Conservation (phyloP, 2,888 invertebrate species). For the Himalopsyche tibetana region DNA sequence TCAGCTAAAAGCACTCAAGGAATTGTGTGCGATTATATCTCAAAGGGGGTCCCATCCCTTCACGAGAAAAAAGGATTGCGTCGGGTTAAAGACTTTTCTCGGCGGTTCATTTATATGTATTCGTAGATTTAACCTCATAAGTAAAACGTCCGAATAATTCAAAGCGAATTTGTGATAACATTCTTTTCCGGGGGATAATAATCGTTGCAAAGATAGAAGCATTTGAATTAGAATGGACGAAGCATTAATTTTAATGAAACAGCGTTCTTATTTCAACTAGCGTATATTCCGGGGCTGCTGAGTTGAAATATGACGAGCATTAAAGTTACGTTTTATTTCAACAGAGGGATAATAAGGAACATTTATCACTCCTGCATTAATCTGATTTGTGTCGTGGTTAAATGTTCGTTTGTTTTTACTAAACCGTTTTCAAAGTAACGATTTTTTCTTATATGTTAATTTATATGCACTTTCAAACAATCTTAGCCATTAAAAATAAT, state of each 20-base stretch:
- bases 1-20: conserved; percentile 61
- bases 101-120: conserved; percentile 39
- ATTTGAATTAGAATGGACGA: conserved; percentile 41
- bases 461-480: not conserved
- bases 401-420: conserved; percentile 18
- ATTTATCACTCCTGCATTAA: conserved; percentile 38
- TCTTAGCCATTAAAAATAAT: too few species aligned
- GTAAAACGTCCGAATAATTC: conserved; percentile 43
- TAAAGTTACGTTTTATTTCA: conserved; percentile 38
- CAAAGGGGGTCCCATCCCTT: conserved; percentile 48
- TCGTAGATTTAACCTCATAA: conserved; percentile 43
- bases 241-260: conserved; percentile 39
- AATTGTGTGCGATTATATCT: conserved; percentile 61
- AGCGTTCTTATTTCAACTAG: conserved; percentile 40
- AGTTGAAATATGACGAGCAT: conserved; percentile 40
- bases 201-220: conserved; percentile 32
- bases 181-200: conserved; percentile 39
- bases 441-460: not conserved
- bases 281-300: conserved; percentile 6
- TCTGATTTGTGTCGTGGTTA: conserved; percentile 11
- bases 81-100: conserved; percentile 31
- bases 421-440: not conserved
- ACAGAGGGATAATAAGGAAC: conserved; percentile 31
- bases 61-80: conserved; percentile 13
- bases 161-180: conserved; percentile 36